These are phyloP conservation scores for Augiades crinisus DNA, from an alignment of 2,888 invertebrate genomes.

Conservation along the genomic window DNA sequence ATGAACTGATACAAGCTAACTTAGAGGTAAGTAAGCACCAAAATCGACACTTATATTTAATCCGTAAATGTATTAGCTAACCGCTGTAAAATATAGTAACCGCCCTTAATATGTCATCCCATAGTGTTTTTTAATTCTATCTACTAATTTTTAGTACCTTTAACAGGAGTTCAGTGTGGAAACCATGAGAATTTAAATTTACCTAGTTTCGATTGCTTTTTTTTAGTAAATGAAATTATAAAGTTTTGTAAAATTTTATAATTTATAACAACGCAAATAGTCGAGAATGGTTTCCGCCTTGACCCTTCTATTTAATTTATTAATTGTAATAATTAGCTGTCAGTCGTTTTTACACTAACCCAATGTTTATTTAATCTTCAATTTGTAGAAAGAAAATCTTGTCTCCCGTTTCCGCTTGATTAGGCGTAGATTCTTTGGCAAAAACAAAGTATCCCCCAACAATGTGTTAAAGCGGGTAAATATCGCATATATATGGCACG, in stretches of 20 bases:
- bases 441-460: conserved; percentile 73
- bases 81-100: conserved; percentile 36
- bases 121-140: conserved; percentile 30
- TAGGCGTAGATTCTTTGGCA: conserved; percentile 78
- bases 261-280: too few species aligned
- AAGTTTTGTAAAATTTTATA: too few species aligned
- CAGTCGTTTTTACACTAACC: conserved; percentile 44
- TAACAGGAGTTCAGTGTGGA: conserved; percentile 28
- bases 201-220: too few species aligned
- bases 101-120: conserved; percentile 28
- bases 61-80: conserved; percentile 28
- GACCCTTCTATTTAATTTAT: conserved; percentile 16
- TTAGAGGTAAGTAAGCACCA: conserved; percentile 83
- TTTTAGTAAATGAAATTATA: too few species aligned
- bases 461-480: conserved; percentile 68
- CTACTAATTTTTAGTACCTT: conserved; percentile 30
- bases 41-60: not conserved
- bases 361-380: conserved; percentile 47
- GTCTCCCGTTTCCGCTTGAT: conserved; percentile 73
- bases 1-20: conserved; percentile 89
- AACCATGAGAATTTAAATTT: too few species aligned
- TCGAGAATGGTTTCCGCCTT: conserved; percentile 7
- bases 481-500: conserved; percentile 42
- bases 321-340: conserved; percentile 26
- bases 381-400: conserved; percentile 75